Evolutionary conservation across 2,797 vertebrate genomes (phyloP).

Genomic region (Myotis myotis): DNA sequence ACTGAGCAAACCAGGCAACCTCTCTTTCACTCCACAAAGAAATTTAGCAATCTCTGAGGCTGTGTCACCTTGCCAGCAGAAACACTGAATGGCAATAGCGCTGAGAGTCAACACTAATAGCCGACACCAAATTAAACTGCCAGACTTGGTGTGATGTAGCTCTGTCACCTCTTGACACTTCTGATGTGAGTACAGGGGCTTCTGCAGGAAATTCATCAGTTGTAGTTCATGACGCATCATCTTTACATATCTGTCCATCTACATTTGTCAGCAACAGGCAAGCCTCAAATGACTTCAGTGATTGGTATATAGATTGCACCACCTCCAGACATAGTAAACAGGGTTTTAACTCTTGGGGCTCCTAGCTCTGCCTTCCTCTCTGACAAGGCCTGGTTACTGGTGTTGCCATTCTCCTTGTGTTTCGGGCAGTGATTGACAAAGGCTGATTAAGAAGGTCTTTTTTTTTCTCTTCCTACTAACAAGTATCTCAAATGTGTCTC

Average conservation of each 20-base stretch:
- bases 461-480: slow-evolving; percentile 38
- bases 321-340: slow-evolving; percentile 68
- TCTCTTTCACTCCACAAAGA: slow-evolving; percentile 82
- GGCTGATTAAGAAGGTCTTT: slow-evolving; percentile 66
- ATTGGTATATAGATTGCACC: slow-evolving; percentile 78
- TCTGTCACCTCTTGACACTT: slow-evolving; percentile 83
- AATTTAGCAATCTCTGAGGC: slow-evolving; percentile 79
- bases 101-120: slow-evolving; percentile 85
- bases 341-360: slow-evolving; percentile 75
- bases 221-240: slow-evolving; percentile 82
- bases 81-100: slow-evolving; percentile 79
- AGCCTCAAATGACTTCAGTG: slow-evolving; percentile 66
- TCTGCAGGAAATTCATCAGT: slow-evolving; percentile 82
- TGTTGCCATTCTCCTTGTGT: slow-evolving; percentile 49
- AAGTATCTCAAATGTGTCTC: not conserved
- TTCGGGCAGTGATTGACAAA: slow-evolving; percentile 57
- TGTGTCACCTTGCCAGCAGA: slow-evolving; percentile 85
- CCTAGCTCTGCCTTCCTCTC: slow-evolving; percentile 63
- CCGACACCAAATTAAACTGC: slow-evolving; percentile 86
- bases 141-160: slow-evolving; percentile 82
- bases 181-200: slow-evolving; percentile 80
- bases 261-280: slow-evolving; percentile 78
- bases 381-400: slow-evolving; percentile 70
- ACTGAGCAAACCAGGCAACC: slow-evolving; percentile 66
- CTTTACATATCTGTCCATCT: slow-evolving; percentile 84